Evolutionary conservation across 2,113 vertebrate genomes (phyloP), one percentile per base, ranked within the genome.

Genomic region (Pomatorhinus ruficollis): DNA sequence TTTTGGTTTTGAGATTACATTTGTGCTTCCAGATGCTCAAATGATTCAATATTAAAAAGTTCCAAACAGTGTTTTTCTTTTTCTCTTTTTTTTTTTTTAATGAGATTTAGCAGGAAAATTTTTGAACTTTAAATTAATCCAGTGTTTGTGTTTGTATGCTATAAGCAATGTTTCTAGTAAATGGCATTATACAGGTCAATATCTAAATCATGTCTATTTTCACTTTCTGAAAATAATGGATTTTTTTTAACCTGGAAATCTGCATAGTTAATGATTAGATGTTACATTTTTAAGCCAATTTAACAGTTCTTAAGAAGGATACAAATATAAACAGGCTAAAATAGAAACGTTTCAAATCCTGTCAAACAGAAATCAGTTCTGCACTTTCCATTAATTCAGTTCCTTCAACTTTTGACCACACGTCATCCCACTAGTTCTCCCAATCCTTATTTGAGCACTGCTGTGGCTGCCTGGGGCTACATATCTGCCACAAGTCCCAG

Each of bases 401-500:
- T 92, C 75, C 82, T 80, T 83, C 30, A n/a, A n/a, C 25, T 90
- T 83, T 68, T 83, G 47, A 40, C 50, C 1, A 0, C 2, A 2
- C 25, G 21, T 75, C 60, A 15, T 56, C 35, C 27, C 59, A 40
- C 7, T 8, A 69, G 22, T 14, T 50, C 35, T 79, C 15, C 20
- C n/a, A 59, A 12, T 70, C 11, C 60, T 68, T 47, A 33, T 52
- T 0, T 88, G 44, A 70, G 44, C 27, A 10, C 15, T 35, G 4
- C 35, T 56, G 66, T 54, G 61, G 57, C 52, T 65, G 2, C 21
- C 0, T 75, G 47, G 5, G 33, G 21, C 74, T 76, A 2, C 1
- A 0, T 3, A 25, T 40, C 10, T 6, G 1, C 6, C 5, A 7
- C 1, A 4, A 37, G 23, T 61, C 37, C 9, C 57, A 42, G 7